Base-by-base conservation (phyloP, 2,888 invertebrate species). In the Antheraea assamensis region DNA sequence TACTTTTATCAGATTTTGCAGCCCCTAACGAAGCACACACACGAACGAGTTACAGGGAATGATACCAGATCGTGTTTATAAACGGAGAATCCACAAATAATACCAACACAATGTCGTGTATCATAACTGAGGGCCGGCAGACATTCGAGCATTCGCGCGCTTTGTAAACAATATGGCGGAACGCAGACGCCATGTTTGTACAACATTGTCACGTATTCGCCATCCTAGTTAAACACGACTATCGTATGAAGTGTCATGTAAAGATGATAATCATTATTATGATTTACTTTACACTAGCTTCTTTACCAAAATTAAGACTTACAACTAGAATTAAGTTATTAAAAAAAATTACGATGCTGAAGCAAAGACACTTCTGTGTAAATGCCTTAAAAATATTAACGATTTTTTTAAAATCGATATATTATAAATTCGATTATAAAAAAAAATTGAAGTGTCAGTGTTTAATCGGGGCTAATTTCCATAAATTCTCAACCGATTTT, bases 121-220 rank as follows among this genome's bases (percentile, higher is more conserved):
- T 64, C 61, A 64, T 64, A 64, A 64, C 61, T 64, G 27, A 2
- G 13, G 21, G 17, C 19, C 19, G 30, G 10, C 1, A 52, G 71
- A 71, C 30, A 30, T 52, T 19, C 55, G 42, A 52, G 19, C 17
- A 27, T 49, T 42, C 47, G 49, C 17, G 49, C 71, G 52, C 30
- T 71, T 71, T 55, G 71, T 55, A 61, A 71, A 47, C 74, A 75
- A 75, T 35, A 74, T 75, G 74, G 74, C 72, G 71, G 47, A 17
- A 0, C 30, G 42, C 13, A 7, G 71, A 71, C 42, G 35, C 66
- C 58, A 31, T 76, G 77, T 79, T 80, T 80, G 78, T 75, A 76
- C 76, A 80, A 80, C 76, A 79, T 76, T 71, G 72, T 79, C 79
- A 78, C 78, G 78, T 79, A 75, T 52, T 72, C 61, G 72, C 73